A percentile compares a stretch with the other conserved stretches of the same genome.
phyloP scores from a whole-genome alignment of 2,797 vertebrate species.

The Takifugu ocellatus region DNA sequence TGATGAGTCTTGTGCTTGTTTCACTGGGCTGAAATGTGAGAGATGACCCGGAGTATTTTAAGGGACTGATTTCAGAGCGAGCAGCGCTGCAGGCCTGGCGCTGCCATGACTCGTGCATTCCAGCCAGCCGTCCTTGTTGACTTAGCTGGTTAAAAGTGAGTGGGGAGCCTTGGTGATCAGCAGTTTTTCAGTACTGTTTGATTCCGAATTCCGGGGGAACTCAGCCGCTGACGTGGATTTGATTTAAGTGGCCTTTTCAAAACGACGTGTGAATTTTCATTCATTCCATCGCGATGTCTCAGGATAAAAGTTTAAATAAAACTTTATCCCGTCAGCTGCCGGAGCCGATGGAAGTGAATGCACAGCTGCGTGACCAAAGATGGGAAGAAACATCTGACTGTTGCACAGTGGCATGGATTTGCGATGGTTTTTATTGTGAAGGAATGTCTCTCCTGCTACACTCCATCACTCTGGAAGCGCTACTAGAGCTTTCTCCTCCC shows the following conservation, averaged over 20 bases:
- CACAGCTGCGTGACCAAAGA: constrained; percentile 18
- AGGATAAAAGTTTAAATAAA: not conserved
- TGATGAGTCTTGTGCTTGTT: not conserved
- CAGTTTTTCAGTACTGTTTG: constrained; percentile 54
- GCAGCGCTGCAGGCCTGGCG: constrained; percentile 16
- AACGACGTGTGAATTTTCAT: constrained; percentile 22
- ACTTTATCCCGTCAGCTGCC: not conserved
- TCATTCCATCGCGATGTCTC: constrained; percentile 10
- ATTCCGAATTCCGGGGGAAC: constrained; percentile 58
- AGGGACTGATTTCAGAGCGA: constrained; percentile 8
- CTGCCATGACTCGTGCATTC: constrained; percentile 62
- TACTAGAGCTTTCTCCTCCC: constrained; percentile 14
- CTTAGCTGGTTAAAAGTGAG: constrained; percentile 65
- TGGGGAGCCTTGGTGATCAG: constrained; percentile 40
- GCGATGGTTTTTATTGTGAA: constrained; percentile 29
- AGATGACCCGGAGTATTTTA: constrained; percentile 10
- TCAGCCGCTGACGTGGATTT: constrained; percentile 31
- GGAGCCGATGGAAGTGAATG: constrained; percentile 5
- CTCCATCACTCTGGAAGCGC: constrained; percentile 17
- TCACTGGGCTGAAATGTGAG: constrained; percentile 9
- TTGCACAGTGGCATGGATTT: constrained; percentile 13
- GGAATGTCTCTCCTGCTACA: constrained; percentile 33
- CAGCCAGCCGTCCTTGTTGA: constrained; percentile 62
- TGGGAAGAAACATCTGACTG: constrained; percentile 6
- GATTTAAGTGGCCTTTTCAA: constrained; percentile 59